phyloP scores from a whole-genome alignment of 2,888 invertebrate genomes.

The Spisula solida region DNA sequence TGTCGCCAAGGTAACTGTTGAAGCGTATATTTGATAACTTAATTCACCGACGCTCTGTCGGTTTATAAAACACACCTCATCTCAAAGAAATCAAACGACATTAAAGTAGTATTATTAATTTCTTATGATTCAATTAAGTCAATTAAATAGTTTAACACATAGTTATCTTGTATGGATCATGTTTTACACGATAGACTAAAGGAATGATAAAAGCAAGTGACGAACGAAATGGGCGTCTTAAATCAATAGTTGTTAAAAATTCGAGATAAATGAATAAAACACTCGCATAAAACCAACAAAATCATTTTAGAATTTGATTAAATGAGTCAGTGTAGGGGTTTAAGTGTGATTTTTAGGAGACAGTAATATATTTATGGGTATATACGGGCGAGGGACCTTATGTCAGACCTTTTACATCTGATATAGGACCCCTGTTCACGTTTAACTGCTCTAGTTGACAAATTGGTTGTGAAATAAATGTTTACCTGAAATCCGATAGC shows the following conservation, averaged over 20 bases:
- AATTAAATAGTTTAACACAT: conserved; percentile 49
- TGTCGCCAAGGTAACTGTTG: conserved; percentile 27
- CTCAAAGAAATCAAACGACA: conserved; percentile 47
- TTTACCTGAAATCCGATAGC: neutral
- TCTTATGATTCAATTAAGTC: conserved; percentile 62
- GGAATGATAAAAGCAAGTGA: neutral
- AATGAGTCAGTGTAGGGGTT: neutral
- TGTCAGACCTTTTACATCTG: too few relatives aligned
- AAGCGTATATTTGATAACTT: conserved; percentile 25
- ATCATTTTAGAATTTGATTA: neutral
- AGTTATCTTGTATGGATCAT: conserved; percentile 27
- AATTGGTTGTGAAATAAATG: neutral
- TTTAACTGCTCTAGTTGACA: neutral
- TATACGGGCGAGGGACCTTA: too few relatives aligned
- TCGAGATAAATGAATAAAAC: neutral
- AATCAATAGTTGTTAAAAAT: conserved; percentile 12
- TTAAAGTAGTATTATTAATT: conserved; percentile 66
- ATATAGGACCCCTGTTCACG: neutral
- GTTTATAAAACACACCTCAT: conserved; percentile 41
- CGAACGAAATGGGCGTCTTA: neutral
- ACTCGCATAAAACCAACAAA: neutral
- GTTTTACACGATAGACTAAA: conserved; percentile 8
- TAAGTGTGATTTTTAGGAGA: conserved; percentile 8
- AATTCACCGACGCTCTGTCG: conserved; percentile 6
- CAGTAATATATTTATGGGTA: neutral